A percentile compares a stretch with the other conserved stretches of the same genome.
phyloP scores from a whole-genome alignment of 2,113 vertebrate species.

The Gulo gulo region DNA sequence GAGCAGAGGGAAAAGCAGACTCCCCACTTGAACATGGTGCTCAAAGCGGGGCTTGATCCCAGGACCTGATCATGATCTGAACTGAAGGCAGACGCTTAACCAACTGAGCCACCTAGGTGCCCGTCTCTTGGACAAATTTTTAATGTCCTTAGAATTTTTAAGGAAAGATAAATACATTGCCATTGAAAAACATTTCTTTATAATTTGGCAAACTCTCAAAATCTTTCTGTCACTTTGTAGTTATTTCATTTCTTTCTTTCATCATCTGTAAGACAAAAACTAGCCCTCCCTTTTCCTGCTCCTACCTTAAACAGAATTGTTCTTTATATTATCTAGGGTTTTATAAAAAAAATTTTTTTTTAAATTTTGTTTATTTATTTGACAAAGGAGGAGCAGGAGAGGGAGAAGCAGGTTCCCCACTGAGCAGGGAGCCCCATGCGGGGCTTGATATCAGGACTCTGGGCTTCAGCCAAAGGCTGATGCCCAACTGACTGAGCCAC shows the following conservation, averaged over 20 bases:
- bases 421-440: neutral
- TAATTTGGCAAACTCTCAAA: constrained; percentile 32
- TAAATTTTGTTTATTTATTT: neutral
- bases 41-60: neutral
- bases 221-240: constrained; percentile 32
- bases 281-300: neutral
- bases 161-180: neutral
- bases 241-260: constrained; percentile 21
- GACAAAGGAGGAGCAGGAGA: neutral
- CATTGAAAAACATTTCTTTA: neutral
- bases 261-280: neutral
- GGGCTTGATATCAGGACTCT: neutral
- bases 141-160: constrained; percentile 39
- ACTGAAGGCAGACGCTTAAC: neutral
- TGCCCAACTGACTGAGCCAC: neutral
- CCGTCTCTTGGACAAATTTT: neutral
- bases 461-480: neutral
- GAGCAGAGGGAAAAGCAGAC: neutral
- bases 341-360: neutral
- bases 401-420: neutral
- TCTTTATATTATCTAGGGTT: constrained; percentile 1
- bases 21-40: neutral
- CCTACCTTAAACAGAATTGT: neutral
- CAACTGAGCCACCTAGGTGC: neutral
- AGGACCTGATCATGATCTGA: neutral